Conservation (phyloP, 2,888 invertebrate species). For the Caenorhabditis parvicauda region DNA sequence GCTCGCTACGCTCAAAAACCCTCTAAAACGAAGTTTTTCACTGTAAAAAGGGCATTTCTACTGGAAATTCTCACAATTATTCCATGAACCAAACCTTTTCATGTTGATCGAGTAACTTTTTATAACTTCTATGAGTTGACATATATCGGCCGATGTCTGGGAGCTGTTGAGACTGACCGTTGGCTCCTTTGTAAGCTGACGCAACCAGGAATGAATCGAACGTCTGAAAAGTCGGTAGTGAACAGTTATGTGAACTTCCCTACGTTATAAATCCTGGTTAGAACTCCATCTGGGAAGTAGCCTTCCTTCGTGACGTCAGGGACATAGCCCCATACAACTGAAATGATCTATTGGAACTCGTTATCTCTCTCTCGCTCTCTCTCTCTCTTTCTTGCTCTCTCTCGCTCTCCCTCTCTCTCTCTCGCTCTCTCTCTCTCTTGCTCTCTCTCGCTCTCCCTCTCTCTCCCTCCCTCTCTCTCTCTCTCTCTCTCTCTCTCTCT, state of each 20-base stretch:
- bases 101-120: conserved; percentile 62
- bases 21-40: no score
- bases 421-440: no score
- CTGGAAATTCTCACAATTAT: no score
- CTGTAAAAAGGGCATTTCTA: no score
- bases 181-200: conserved; percentile 83
- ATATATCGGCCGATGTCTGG: conserved; percentile 73
- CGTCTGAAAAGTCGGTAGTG: conserved; percentile 61
- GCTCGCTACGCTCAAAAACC: no score
- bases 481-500: no score
- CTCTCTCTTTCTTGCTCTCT: no score
- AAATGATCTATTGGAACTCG: conserved; percentile 10
- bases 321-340: conserved; percentile 56
- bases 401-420: no score
- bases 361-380: no score
- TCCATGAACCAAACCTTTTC: conserved; percentile 2
- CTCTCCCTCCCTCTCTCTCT: no score
- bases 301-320: conserved; percentile 44
- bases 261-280: conserved; percentile 41
- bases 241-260: background rate
- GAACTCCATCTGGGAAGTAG: conserved; percentile 57
- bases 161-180: conserved; percentile 74
- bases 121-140: conserved; percentile 75
- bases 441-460: no score
- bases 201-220: conserved; percentile 78